Base-by-base conservation (phyloP, 2,797 vertebrate genomes). In the Pseudotriccus pelzelni region DNA sequence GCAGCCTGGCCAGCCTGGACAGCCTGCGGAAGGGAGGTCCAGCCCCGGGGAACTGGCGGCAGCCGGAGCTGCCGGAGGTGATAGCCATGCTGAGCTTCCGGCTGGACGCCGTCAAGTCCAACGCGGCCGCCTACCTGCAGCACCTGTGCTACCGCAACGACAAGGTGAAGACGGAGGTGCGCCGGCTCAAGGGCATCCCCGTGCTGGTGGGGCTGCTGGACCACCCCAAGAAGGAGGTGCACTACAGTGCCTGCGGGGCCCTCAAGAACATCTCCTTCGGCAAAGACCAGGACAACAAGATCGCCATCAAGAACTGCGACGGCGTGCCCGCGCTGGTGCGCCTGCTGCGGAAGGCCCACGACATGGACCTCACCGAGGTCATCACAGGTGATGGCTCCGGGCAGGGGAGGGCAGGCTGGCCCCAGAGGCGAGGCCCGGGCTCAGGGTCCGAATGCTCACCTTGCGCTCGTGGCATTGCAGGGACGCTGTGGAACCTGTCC, bases 201-300 rank as follows among this genome's bases (percentile, higher is more conserved):
- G 98, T 99, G 2, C 97, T 99, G 30, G 99, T 99, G 87, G 98
- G 98, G 12, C 97, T 99, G 97, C 97, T 99, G 32, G 99, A 99
- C 94, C 99, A 98, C 95, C 99, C 99, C 82, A 99, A 99, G 97
- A 99, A 98, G 89, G 99, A 99, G 97, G 99, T 99, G 43, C 99
- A 99, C 96, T 98, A 98, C 0, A 98, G 99, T 1, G 99, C 99
- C 47, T 99, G 99, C 1, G 99, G 99, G 7, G 99, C 99, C 5
- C 98, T 99, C 39, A 99, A 99, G 97, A 99, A 99, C 97, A 99
- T 99, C 97, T 99, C 99, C 9, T 99, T 98, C 4, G 99, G 99
- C 80, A 98, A 98, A 86, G 99, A 99, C 96, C 95, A 97, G 44
- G 99, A 99, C 90, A 99, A 99, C 97, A 99, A 99, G 98, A 98